These are phyloP conservation scores for Mythimna loreyi DNA, from an alignment of 2,888 invertebrate genomes.

Conservation along the genomic window DNA sequence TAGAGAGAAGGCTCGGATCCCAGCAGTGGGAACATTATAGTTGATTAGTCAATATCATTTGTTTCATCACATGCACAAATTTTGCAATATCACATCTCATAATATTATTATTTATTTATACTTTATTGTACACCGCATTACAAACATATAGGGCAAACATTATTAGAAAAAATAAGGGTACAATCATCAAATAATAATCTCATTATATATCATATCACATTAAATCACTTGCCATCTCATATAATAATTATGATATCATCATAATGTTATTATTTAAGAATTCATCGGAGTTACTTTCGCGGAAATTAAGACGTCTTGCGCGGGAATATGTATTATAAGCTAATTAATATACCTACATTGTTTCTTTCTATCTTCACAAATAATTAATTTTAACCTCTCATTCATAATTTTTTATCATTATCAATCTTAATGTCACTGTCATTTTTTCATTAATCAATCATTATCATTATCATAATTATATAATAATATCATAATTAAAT, in stretches of 20 bases:
- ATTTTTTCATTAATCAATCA: not conserved
- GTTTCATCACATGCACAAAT: not conserved
- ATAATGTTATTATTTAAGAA: not conserved
- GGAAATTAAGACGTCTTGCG: constrained; percentile 5
- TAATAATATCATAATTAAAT: not conserved
- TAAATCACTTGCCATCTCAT: not conserved
- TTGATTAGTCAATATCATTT: too few relatives aligned
- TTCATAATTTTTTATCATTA: not conserved
- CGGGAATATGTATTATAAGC: constrained; percentile 2
- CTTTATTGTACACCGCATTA: too few relatives aligned
- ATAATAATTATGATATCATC: not conserved
- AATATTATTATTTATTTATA: too few relatives aligned
- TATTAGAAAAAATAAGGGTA: too few relatives aligned
- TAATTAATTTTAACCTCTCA: not conserved
- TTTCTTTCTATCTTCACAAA: not conserved
- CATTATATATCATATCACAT: too few relatives aligned
- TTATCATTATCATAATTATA: not conserved
- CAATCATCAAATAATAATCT: too few relatives aligned
- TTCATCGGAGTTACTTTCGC: not conserved
- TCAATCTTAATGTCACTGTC: not conserved
- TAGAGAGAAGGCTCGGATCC: too few relatives aligned
- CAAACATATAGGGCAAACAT: too few relatives aligned
- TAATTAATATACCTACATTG: not conserved
- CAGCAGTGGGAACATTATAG: too few relatives aligned
- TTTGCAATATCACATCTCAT: not conserved